Conservation (phyloP, 2,888 invertebrate genomes). For the Cremastinae sp. region DNA sequence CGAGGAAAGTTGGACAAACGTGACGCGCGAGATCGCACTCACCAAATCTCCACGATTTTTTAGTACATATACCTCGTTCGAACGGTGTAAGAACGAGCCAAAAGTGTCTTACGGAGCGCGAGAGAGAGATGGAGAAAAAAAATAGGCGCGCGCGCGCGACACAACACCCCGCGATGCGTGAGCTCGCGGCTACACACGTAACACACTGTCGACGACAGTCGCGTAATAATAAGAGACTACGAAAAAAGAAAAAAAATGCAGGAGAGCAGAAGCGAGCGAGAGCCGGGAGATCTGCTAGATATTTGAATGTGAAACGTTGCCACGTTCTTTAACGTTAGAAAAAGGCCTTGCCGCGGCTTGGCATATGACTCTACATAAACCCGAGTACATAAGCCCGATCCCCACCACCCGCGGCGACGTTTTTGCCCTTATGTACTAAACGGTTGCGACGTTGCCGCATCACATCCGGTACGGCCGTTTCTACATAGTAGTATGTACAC, state of each 20-base stretch:
- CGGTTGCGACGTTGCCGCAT: constrained; percentile 80
- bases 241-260: constrained; percentile 25
- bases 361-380: constrained; percentile 41
- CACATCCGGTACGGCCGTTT: constrained; percentile 72
- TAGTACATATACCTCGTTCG: neutral
- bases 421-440: constrained; percentile 74
- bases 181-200: constrained; percentile 1
- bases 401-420: constrained; percentile 43
- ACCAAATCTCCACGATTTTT: constrained; percentile 7
- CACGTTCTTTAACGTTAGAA: constrained; percentile 72
- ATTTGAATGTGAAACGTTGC: constrained; percentile 79
- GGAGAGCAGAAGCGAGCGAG: constrained; percentile 63
- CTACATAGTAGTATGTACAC: constrained; percentile 1
- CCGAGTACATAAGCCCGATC: constrained; percentile 52
- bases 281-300: constrained; percentile 73
- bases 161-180: neutral
- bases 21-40: constrained; percentile 7
- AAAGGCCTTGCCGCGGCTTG: constrained; percentile 54
- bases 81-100: neutral
- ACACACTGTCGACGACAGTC: constrained; percentile 28
- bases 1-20: constrained; percentile 19
- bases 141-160: too few relatives aligned
- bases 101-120: neutral
- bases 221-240: constrained; percentile 52
- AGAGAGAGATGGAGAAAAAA: neutral